Percentiles rank a stretch among this genome's conserved stretches.
Evolutionary conservation across 2,888 invertebrate species (phyloP).

Genomic region (Nebria brevicollis): DNA sequence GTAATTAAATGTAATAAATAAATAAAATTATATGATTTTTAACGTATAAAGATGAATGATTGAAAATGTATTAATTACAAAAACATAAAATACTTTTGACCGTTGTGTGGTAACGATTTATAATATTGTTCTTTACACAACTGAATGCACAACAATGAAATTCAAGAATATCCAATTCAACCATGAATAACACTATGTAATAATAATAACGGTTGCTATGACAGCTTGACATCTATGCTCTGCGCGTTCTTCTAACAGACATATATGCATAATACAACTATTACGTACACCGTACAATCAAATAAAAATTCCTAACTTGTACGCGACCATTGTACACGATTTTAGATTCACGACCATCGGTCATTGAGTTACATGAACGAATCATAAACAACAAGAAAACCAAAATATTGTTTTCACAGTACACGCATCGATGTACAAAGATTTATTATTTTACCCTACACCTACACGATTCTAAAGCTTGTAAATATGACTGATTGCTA

Average conservation of each 20-base stretch:
- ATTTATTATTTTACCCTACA: background rate
- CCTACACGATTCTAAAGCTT: background rate
- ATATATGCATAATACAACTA: constrained; percentile 41
- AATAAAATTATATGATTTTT: background rate
- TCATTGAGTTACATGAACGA: constrained; percentile 12
- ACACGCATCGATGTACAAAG: background rate
- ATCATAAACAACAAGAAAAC: background rate
- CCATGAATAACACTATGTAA: constrained; percentile 35
- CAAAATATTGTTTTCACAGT: background rate
- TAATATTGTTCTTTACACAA: constrained; percentile 10
- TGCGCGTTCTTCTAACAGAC: constrained; percentile 36
- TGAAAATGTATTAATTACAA: background rate
- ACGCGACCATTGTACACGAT: background rate
- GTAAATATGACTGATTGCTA: background rate
- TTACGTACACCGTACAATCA: constrained; percentile 30
- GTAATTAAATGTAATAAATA: background rate
- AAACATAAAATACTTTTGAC: background rate
- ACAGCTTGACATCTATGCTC: constrained; percentile 38
- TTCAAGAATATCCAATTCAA: constrained; percentile 36
- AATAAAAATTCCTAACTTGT: background rate
- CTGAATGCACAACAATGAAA: constrained; percentile 39
- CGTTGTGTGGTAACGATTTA: constrained; percentile 10
- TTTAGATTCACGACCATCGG: constrained; percentile 5
- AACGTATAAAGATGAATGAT: constrained; percentile 4
- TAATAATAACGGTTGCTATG: constrained; percentile 38